Percentiles rank a stretch among this genome's conserved stretches.
Evolutionary conservation across 2,797 vertebrate species (phyloP).

Genomic region (Acrossocheilus wenchowensis): DNA sequence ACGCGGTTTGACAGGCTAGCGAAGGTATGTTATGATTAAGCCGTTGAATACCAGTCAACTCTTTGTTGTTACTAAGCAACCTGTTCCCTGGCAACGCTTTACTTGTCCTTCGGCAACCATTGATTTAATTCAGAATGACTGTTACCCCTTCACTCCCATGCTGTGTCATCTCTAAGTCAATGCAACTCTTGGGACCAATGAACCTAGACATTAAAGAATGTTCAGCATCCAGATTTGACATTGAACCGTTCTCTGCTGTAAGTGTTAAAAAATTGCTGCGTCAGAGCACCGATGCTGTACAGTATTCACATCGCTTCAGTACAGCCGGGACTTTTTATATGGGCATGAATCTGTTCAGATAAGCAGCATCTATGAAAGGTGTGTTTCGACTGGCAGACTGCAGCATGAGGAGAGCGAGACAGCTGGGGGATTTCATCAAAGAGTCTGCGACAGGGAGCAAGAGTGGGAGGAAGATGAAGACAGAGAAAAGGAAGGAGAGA

Average conservation of each 20-base stretch:
- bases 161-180: slow-evolving; percentile 15
- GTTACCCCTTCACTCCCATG: slow-evolving; percentile 23
- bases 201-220: slow-evolving; percentile 16
- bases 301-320: slow-evolving; percentile 15
- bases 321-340: slow-evolving; percentile 17
- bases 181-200: neutral
- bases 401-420: slow-evolving; percentile 27
- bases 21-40: slow-evolving; percentile 47
- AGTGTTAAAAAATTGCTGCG: slow-evolving; percentile 43
- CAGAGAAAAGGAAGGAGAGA: slow-evolving; percentile 25
- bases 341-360: slow-evolving; percentile 47
- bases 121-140: slow-evolving; percentile 48
- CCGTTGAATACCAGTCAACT: slow-evolving; percentile 38
- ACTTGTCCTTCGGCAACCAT: slow-evolving; percentile 45
- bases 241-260: slow-evolving; percentile 12
- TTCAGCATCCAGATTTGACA: slow-evolving; percentile 26
- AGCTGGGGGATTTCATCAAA: slow-evolving; percentile 37
- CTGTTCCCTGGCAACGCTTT: slow-evolving; percentile 48
- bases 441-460: slow-evolving; percentile 45
- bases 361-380: slow-evolving; percentile 46
- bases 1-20: slow-evolving; percentile 24
- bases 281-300: slow-evolving; percentile 30
- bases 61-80: slow-evolving; percentile 54
- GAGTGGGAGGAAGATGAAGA: slow-evolving; percentile 43
- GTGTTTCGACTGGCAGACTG: slow-evolving; percentile 42